Evolutionary conservation across 64 coral and sea anemone genomes (phyloP).

Genomic region (Montipora efflorescens): DNA sequence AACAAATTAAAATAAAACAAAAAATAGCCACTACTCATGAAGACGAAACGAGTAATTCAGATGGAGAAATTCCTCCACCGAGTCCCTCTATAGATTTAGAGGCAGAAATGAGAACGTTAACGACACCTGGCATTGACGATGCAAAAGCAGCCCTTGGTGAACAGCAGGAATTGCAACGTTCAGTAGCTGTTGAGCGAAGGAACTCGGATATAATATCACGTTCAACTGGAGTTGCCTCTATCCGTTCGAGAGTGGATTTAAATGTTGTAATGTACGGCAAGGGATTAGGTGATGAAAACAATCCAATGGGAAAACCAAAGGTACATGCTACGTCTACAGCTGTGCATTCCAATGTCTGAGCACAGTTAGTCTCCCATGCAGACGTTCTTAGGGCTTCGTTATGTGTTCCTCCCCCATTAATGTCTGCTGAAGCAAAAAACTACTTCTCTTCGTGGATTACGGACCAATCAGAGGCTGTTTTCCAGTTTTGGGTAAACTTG

Average conservation of each 20-base stretch:
- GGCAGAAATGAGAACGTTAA: conserved; percentile 19
- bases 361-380: too few relatives aligned
- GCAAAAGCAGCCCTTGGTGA: not conserved
- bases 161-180: not conserved
- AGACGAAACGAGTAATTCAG: conserved; percentile 1
- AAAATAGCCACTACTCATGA: conserved; percentile 8
- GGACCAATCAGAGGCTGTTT: too few relatives aligned
- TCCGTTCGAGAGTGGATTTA: conserved; percentile 83
- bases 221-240: conserved; percentile 73
- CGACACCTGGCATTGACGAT: not conserved
- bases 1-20: not conserved
- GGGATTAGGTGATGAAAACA: conserved; percentile 74
- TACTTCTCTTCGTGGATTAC: too few relatives aligned
- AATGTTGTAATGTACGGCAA: conserved; percentile 95
- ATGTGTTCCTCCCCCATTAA: too few relatives aligned
- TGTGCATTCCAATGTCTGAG: not conserved
- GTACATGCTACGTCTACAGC: not conserved
- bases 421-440: too few relatives aligned
- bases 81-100: conserved; percentile 85
- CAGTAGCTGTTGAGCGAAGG: not conserved
- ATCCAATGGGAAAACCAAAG: conserved; percentile 26
- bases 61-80: conserved; percentile 52
- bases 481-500: too few relatives aligned
- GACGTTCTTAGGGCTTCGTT: too few relatives aligned
- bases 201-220: conserved; percentile 1